Base-by-base conservation (phyloP, 1,140 invertebrate genomes). In the Anadara kagoshimensis region DNA sequence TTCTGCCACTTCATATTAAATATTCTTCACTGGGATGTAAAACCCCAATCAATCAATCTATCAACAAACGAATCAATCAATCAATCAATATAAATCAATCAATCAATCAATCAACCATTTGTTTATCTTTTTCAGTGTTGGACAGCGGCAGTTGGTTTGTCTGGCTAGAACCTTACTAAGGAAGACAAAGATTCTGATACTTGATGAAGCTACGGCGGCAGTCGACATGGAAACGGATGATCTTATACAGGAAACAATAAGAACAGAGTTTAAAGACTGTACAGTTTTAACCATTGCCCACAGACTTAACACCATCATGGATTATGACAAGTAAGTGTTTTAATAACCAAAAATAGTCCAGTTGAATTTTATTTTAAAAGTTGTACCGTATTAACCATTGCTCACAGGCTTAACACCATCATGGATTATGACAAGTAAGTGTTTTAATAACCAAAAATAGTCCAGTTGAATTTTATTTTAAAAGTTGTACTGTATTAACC, bases 271-370 rank as follows among this genome's bases (percentile, higher is more conserved):
- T 78, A 90, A 89, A 1, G 87, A 92, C 12, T 95, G 94, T 80
- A 96, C 94, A 0, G 93, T 95, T 1, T 83, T 96, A 11, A 96
- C 95, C 1, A 95, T 96, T 43, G 95, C 94, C 5, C 95, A 96
- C 90, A 90, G 94, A 14, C 87, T 95, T 5, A 92, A 94, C 73
- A 95, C 94, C 0, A 92, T 95, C 22, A 93, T 95, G 90, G 94
- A 95, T 80, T 84, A 82, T 61, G 82, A 83, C 71, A 83, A 73
- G 83, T 83, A 20, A 58, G 29, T 16, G 12, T 54, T 36, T 26
- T 20, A n/a, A 54, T 18, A 36, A 36, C 29, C 29, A 3, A 7
- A 36, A 36, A 36, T 36, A 7, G 29, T 7, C 7, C 29, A n/a
- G n/a, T n/a, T n/a, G n/a, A n/a, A n/a, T n/a, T n/a, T n/a, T n/a